phyloP scores from a whole-genome alignment of 1,140 invertebrate species.

The Laupala kohalensis region DNA sequence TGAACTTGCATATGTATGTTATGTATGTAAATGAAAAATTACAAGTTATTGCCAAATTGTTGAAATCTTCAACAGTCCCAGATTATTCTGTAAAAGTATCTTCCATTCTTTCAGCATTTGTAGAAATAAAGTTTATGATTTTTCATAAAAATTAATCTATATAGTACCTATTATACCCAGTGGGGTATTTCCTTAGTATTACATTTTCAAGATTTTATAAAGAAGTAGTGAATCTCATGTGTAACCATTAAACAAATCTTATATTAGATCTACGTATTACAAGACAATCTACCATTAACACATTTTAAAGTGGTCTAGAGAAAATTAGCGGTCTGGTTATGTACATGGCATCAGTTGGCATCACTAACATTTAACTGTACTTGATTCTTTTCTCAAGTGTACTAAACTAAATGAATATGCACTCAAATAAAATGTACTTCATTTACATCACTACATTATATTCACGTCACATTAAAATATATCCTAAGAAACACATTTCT shows the following conservation, averaged over 20 bases:
- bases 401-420: background rate
- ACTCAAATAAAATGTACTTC: background rate
- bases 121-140: background rate
- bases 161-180: background rate
- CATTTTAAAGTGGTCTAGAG: background rate
- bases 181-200: background rate
- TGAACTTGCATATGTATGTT: background rate
- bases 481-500: background rate
- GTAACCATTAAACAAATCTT: background rate
- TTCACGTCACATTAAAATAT: constrained; percentile 1
- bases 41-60: background rate
- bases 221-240: background rate
- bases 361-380: constrained; percentile 1
- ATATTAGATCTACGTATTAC: background rate
- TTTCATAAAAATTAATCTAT: background rate
- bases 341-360: background rate
- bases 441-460: constrained; percentile 2
- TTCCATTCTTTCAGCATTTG: background rate
- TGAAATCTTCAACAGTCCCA: background rate
- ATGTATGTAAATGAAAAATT: background rate
- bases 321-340: constrained; percentile 1
- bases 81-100: background rate
- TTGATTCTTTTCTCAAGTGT: background rate
- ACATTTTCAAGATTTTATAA: background rate
- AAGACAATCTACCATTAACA: constrained; percentile 1